phyloP scores from a whole-genome alignment of 2,888 invertebrate species.

The Orgyia antiqua region DNA sequence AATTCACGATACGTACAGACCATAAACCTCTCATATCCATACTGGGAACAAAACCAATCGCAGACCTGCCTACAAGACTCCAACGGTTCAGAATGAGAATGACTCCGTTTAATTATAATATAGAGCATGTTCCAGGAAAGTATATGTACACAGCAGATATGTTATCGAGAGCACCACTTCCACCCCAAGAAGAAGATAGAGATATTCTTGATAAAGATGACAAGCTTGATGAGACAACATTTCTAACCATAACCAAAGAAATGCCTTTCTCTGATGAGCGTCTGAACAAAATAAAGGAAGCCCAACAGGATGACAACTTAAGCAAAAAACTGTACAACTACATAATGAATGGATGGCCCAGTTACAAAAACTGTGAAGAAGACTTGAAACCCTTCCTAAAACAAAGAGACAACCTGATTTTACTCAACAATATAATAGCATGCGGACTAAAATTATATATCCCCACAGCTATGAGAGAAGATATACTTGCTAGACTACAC shows the following conservation, averaged over 20 bases:
- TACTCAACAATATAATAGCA: background rate
- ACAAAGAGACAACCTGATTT: background rate
- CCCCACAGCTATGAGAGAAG: background rate
- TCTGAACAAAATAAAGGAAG: background rate
- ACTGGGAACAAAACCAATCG: background rate
- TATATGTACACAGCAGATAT: conserved; percentile 1
- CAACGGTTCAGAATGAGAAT: conserved; percentile 5
- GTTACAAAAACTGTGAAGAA: background rate
- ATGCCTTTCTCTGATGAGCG: background rate
- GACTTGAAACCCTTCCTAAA: background rate
- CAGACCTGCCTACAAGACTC: background rate
- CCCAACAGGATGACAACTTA: background rate
- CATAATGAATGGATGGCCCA: background rate
- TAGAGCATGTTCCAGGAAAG: conserved; percentile 5
- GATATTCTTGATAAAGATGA: background rate
- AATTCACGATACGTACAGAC: background rate
- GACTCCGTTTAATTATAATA: conserved; percentile 4
- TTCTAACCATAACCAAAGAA: background rate
- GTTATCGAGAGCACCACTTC: background rate
- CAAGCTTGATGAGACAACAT: background rate
- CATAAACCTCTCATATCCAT: background rate
- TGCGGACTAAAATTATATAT: background rate
- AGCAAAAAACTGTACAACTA: background rate
- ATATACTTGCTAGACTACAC: background rate
- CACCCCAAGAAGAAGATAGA: background rate